These are phyloP conservation scores for Bombus difficillimus DNA, from an alignment of 1,140 invertebrate genomes.

Conservation along the genomic window DNA sequence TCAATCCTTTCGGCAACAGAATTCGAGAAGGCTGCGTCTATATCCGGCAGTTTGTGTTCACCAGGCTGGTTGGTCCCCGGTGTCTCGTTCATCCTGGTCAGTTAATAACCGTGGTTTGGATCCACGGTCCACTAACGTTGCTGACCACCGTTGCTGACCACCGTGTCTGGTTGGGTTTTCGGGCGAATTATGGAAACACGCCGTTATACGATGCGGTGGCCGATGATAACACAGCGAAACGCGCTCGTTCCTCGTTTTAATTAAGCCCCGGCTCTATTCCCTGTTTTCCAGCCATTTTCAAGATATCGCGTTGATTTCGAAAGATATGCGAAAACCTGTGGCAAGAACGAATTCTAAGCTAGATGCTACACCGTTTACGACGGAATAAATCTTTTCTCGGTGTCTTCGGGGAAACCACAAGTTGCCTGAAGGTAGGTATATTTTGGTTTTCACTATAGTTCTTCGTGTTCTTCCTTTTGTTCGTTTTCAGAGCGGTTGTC, in stretches of 20 bases:
- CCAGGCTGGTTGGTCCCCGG: slow-evolving; percentile 71
- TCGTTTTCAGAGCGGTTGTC: background rate
- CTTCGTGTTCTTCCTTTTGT: background rate
- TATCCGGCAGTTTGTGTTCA: slow-evolving; percentile 62
- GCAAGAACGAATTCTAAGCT: background rate
- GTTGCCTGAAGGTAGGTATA: background rate
- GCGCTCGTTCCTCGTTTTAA: slow-evolving; percentile 80
- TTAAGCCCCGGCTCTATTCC: slow-evolving; percentile 67
- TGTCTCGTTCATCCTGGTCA: slow-evolving; percentile 80
- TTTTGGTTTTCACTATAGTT: background rate
- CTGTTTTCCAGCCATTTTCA: slow-evolving; percentile 9
- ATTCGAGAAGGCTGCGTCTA: slow-evolving; percentile 63
- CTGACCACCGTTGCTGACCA: slow-evolving; percentile 64
- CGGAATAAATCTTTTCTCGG: slow-evolving; percentile 29
- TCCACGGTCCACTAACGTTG: slow-evolving; percentile 60
- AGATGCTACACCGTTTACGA: background rate
- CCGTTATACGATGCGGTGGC: slow-evolving; percentile 72
- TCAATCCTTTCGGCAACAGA: slow-evolving; percentile 79
- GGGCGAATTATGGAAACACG: slow-evolving; percentile 74
- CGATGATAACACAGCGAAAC: slow-evolving; percentile 64
- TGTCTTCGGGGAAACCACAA: slow-evolving; percentile 13
- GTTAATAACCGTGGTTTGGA: slow-evolving; percentile 77
- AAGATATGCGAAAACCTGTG: slow-evolving; percentile 14
- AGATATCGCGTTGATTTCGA: slow-evolving; percentile 46
- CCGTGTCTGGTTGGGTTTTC: slow-evolving; percentile 68